phyloP scores from a whole-genome alignment of 2,888 invertebrate genomes.

The Lasioglossum lativentre region DNA sequence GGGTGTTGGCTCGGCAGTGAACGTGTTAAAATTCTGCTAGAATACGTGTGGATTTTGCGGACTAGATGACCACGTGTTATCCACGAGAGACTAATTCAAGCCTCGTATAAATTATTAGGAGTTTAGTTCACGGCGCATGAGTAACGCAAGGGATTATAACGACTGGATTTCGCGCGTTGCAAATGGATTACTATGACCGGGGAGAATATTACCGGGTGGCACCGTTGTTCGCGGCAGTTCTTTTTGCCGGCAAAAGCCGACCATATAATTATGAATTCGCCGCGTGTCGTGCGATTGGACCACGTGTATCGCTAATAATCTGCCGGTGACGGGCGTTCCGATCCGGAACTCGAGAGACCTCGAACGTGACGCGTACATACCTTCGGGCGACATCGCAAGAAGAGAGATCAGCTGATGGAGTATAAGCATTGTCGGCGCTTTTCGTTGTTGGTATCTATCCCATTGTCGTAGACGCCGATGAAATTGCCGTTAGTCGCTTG shows the following conservation, averaged over 20 bases:
- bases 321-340: slow-evolving; percentile 32
- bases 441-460: slow-evolving; percentile 17
- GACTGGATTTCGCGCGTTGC: not conserved
- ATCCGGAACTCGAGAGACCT: slow-evolving; percentile 61
- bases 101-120: not conserved
- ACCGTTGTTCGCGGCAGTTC: not conserved
- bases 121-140: not conserved
- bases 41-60: not conserved
- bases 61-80: not conserved
- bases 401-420: slow-evolving; percentile 39
- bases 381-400: slow-evolving; percentile 43
- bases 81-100: not conserved
- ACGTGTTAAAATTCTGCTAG: no score
- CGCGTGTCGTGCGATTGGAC: not conserved
- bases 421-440: slow-evolving; percentile 31
- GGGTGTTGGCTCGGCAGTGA: not conserved
- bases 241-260: not conserved
- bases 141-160: not conserved
- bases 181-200: not conserved
- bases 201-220: not conserved
- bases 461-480: not conserved
- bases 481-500: slow-evolving; percentile 3
- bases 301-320: slow-evolving; percentile 28
- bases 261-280: not conserved
- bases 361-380: slow-evolving; percentile 55